phyloP scores from a whole-genome alignment of 1,140 invertebrate genomes.

The Littorina saxatilis region DNA sequence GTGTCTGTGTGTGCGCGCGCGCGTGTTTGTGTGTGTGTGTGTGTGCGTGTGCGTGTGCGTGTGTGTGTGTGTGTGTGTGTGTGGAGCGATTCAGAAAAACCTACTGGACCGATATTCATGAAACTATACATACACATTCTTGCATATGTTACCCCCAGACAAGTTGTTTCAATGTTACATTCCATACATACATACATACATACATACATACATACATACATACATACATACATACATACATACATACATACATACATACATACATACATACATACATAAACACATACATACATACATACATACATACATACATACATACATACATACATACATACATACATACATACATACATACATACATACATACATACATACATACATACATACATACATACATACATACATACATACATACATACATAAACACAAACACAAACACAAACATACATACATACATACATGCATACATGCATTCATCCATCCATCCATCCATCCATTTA shows the following conservation, averaged over 20 bases:
- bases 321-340: slow-evolving; percentile 10
- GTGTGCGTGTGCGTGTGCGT: neutral
- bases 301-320: slow-evolving; percentile 9
- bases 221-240: neutral
- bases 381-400: neutral
- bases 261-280: too few relatives aligned
- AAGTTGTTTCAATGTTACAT: neutral
- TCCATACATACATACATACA: neutral
- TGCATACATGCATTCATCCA: too few relatives aligned
- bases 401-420: too few relatives aligned
- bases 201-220: slow-evolving; percentile 10
- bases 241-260: slow-evolving; percentile 24
- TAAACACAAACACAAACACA: too few relatives aligned
- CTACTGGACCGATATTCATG: too few relatives aligned
- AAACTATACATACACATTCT: too few relatives aligned
- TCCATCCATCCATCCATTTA: too few relatives aligned
- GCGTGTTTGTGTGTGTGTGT: too few relatives aligned
- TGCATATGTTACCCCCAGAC: neutral
- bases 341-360: neutral
- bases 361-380: neutral
- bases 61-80: neutral
- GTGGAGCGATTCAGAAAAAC: too few relatives aligned
- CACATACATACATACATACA: slow-evolving; percentile 18
- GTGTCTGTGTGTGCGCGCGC: too few relatives aligned
- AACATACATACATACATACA: too few relatives aligned